Percentiles rank a stretch among this genome's conserved stretches.
Conservation (phyloP, 2,888 invertebrate genomes). For the Cerceris ruficornis region DNA sequence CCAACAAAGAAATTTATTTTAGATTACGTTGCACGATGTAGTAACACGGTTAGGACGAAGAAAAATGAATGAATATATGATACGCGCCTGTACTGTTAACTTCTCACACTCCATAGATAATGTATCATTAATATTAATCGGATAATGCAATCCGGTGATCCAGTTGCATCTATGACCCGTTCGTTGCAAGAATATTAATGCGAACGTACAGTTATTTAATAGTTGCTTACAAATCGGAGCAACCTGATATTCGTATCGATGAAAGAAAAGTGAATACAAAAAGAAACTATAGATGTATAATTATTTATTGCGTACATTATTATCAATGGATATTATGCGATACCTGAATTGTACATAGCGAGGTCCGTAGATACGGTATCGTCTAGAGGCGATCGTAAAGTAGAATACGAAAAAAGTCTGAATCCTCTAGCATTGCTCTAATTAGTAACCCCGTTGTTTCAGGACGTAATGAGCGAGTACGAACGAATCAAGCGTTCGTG, state of each 20-base stretch:
- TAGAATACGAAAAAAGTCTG: too few relatives aligned
- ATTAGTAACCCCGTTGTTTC: conserved; percentile 55
- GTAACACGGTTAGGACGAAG: background rate
- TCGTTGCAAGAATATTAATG: conserved; percentile 23
- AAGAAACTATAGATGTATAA: background rate
- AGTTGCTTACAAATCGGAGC: background rate
- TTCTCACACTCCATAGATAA: conserved; percentile 46
- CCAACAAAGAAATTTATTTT: too few relatives aligned
- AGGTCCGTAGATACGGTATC: too few relatives aligned
- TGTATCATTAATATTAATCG: conserved; percentile 53
- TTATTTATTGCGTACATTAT: background rate
- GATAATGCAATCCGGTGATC: conserved; percentile 43
- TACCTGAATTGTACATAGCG: background rate
- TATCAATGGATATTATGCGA: background rate
- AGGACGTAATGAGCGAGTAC: conserved; percentile 89
- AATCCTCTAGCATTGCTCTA: conserved; percentile 1
- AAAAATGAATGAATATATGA: conserved; percentile 24
- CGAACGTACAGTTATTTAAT: conserved; percentile 11
- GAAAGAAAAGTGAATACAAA: background rate
- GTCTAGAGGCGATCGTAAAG: too few relatives aligned
- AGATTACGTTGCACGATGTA: background rate
- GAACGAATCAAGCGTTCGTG: conserved; percentile 92
- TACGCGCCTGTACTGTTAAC: conserved; percentile 47
- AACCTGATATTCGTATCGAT: background rate
- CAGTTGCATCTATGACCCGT: conserved; percentile 7